phyloP scores from a whole-genome alignment of 1,140 invertebrate species.

The Chrysomallon squamiferum region DNA sequence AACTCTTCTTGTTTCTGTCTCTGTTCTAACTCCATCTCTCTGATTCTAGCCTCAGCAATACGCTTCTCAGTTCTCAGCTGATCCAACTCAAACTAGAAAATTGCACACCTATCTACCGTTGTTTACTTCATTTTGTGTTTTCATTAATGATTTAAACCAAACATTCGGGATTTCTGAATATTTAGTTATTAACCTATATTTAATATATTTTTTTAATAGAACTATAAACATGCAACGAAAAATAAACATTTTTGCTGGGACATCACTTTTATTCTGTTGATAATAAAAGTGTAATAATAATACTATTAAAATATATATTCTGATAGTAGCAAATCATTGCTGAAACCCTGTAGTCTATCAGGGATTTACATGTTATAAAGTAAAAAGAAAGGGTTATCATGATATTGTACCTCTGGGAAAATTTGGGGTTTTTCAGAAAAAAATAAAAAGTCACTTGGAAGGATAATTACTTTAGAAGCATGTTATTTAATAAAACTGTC shows the following conservation, averaged over 20 bases:
- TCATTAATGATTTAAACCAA: not conserved
- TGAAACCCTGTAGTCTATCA: no score
- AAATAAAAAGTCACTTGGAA: no score
- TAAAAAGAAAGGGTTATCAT: no score
- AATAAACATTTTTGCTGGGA: not conserved
- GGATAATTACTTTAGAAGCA: no score
- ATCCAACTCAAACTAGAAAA: slow-evolving; percentile 48
- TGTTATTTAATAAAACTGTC: no score
- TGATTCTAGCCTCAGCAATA: slow-evolving; percentile 41
- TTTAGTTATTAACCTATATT: not conserved
- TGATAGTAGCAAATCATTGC: no score
- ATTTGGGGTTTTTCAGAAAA: no score
- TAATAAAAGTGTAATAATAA: no score
- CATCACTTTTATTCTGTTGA: not conserved
- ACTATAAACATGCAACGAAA: not conserved
- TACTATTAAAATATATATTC: no score
- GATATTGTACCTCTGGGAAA: no score
- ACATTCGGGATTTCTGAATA: not conserved
- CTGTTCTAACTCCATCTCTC: slow-evolving; percentile 43
- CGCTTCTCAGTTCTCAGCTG: slow-evolving; percentile 45
- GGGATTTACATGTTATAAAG: no score
- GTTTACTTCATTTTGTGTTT: not conserved
- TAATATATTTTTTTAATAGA: not conserved
- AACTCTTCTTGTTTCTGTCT: slow-evolving; percentile 34
- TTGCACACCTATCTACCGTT: not conserved